A percentile compares a stretch with the other conserved stretches of the same genome.
Evolutionary conservation across 2,888 invertebrate species (phyloP).

Genomic region (Scotopteryx bipunctaria): DNA sequence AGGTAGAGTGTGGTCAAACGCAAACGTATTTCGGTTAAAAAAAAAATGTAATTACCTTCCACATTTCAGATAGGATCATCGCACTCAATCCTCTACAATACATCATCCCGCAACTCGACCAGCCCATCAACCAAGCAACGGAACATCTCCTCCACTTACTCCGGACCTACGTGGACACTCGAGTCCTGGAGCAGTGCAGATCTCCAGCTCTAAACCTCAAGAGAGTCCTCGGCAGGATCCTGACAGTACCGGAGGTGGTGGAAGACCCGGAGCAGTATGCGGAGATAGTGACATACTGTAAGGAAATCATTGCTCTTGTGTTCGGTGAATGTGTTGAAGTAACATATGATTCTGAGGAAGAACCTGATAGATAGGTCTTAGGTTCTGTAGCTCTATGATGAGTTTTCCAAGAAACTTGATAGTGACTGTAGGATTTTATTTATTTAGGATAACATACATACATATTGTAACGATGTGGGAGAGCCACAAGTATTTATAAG

Average conservation of each 20-base stretch:
- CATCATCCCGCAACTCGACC: conserved; percentile 50
- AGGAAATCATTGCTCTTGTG: conserved; percentile 44
- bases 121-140: conserved; percentile 51
- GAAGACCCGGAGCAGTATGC: conserved; percentile 48
- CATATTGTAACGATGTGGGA: too few relatives aligned
- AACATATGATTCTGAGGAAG: conserved; percentile 38
- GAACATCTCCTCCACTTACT: conserved; percentile 65
- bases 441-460: too few relatives aligned
- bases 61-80: conserved; percentile 66
- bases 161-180: conserved; percentile 47
- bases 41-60: too few relatives aligned
- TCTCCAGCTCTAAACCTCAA: conserved; percentile 50
- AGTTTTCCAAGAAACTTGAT: too few relatives aligned
- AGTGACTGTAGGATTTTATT: too few relatives aligned
- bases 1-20: too few relatives aligned
- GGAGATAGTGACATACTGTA: too few relatives aligned
- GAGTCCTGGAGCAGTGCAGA: conserved; percentile 49
- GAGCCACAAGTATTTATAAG: too few relatives aligned
- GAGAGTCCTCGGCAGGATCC: conserved; percentile 48
- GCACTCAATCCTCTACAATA: conserved; percentile 51
- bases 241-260: conserved; percentile 39
- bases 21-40: too few relatives aligned
- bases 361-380: conserved; percentile 58
- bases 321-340: conserved; percentile 35
- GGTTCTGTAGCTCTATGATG: too few relatives aligned